Conservation (phyloP, 2,888 invertebrate genomes). For the Hirtodrosophila trivittata region DNA sequence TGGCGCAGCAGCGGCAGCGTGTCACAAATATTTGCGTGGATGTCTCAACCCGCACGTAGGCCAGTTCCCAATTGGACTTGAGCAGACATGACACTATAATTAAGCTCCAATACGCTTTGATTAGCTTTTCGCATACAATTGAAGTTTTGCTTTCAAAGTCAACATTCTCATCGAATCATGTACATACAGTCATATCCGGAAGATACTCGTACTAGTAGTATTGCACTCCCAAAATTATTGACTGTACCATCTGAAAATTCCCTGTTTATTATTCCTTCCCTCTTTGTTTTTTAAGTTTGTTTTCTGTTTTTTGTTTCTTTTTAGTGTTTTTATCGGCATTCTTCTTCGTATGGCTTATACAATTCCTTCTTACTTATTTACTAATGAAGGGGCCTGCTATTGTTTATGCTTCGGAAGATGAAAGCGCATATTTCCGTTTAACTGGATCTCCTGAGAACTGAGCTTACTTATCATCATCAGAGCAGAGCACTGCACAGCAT, state of each 20-base stretch:
- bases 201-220: neutral
- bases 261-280: neutral
- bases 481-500: too few species aligned
- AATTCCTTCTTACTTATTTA: slow-evolving; percentile 45
- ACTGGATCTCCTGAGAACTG: slow-evolving; percentile 24
- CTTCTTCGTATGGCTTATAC: slow-evolving; percentile 32
- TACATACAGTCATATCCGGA: neutral
- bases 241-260: neutral
- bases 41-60: slow-evolving; percentile 62
- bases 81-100: slow-evolving; percentile 43
- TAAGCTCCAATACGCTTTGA: slow-evolving; percentile 13
- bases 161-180: slow-evolving; percentile 2
- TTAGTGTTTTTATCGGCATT: neutral
- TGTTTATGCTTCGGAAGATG: slow-evolving; percentile 43
- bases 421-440: slow-evolving; percentile 52
- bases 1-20: slow-evolving; percentile 19
- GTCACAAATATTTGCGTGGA: slow-evolving; percentile 38
- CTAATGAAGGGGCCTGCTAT: slow-evolving; percentile 20
- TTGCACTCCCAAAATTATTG: neutral
- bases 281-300: slow-evolving; percentile 14
- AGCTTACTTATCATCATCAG: neutral
- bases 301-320: neutral
- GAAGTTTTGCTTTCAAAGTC: slow-evolving; percentile 3
- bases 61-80: slow-evolving; percentile 26
- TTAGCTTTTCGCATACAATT: slow-evolving; percentile 5